Evolutionary conservation across 1,140 invertebrate species (phyloP).

Genomic region (Scaptomyza graminum): DNA sequence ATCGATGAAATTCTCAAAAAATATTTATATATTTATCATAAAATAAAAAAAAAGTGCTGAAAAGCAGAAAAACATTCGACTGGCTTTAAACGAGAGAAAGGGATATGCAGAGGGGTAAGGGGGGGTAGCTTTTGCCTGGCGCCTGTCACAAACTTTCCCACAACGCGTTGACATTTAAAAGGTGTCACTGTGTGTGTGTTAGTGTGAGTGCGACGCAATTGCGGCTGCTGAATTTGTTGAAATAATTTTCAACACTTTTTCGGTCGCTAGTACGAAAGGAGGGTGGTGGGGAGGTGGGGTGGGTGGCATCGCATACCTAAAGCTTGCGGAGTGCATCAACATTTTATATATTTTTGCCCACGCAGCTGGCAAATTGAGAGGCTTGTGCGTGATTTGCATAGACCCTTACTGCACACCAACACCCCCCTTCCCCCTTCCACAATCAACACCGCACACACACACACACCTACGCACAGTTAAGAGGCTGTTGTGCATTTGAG

Average conservation of each 20-base stretch:
- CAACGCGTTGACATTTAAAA: slow-evolving; percentile 44
- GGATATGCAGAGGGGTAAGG: background rate
- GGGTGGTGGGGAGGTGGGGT: too few relatives aligned
- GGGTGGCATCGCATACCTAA: too few relatives aligned
- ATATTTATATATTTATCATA: background rate
- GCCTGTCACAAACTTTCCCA: slow-evolving; percentile 38
- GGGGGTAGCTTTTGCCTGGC: slow-evolving; percentile 11
- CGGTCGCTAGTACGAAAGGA: background rate
- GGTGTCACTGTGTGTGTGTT: slow-evolving; percentile 30
- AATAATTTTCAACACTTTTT: slow-evolving; percentile 49
- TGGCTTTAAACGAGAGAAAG: background rate
- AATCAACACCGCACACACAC: slow-evolving; percentile 4
- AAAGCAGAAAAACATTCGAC: background rate
- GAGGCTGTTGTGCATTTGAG: too few relatives aligned
- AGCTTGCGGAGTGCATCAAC: slow-evolving; percentile 17
- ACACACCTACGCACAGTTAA: slow-evolving; percentile 3
- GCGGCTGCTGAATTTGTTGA: slow-evolving; percentile 45
- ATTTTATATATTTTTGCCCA: slow-evolving; percentile 42
- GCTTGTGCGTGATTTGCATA: slow-evolving; percentile 50
- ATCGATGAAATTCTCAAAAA: slow-evolving; percentile 36
- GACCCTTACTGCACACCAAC: slow-evolving; percentile 3
- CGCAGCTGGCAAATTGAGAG: slow-evolving; percentile 47
- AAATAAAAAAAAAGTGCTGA: background rate
- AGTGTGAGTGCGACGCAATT: slow-evolving; percentile 26
- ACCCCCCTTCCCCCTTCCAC: too few relatives aligned